Percentiles rank a stretch among this genome's conserved stretches.
Evolutionary conservation across 2,113 vertebrate species (phyloP).

Genomic region (Sturnira hondurensis): DNA sequence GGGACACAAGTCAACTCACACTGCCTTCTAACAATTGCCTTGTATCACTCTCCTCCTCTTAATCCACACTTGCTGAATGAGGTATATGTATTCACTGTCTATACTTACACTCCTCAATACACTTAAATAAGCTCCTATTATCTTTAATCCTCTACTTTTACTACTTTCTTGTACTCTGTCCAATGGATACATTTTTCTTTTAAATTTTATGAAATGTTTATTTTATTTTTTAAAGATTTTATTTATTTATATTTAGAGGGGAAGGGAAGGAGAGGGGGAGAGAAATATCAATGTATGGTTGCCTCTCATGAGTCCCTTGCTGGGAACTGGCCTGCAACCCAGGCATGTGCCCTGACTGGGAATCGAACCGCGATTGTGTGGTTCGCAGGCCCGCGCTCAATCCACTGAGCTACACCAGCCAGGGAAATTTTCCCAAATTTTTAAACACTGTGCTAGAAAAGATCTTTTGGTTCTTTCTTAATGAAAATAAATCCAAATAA

Average conservation of each 20-base stretch:
- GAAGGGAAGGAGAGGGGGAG: too few relatives aligned
- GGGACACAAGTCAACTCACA: background rate
- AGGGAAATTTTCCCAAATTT: conserved; percentile 28
- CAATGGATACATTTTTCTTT: background rate
- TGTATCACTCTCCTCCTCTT: background rate
- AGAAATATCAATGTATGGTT: too few relatives aligned
- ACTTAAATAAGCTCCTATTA: background rate
- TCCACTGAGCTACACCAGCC: too few relatives aligned
- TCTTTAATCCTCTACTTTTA: background rate
- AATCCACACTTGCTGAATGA: background rate
- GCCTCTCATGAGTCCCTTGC: too few relatives aligned
- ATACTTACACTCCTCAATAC: background rate
- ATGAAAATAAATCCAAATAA: background rate
- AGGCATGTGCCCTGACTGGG: too few relatives aligned
- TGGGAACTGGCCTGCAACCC: too few relatives aligned
- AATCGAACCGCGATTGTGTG: too few relatives aligned
- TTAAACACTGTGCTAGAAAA: background rate
- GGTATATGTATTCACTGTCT: background rate
- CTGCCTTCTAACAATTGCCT: background rate
- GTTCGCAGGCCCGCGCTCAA: too few relatives aligned
- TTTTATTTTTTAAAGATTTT: background rate
- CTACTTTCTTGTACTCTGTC: background rate
- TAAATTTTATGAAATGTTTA: background rate
- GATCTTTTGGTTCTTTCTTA: background rate
- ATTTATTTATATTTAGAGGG: too few relatives aligned